Percentiles rank a stretch among this genome's conserved stretches.
These are phyloP conservation scores for Triplophysa tibetana DNA, from an alignment of 2,113 vertebrate genomes.

Conservation along the genomic window DNA sequence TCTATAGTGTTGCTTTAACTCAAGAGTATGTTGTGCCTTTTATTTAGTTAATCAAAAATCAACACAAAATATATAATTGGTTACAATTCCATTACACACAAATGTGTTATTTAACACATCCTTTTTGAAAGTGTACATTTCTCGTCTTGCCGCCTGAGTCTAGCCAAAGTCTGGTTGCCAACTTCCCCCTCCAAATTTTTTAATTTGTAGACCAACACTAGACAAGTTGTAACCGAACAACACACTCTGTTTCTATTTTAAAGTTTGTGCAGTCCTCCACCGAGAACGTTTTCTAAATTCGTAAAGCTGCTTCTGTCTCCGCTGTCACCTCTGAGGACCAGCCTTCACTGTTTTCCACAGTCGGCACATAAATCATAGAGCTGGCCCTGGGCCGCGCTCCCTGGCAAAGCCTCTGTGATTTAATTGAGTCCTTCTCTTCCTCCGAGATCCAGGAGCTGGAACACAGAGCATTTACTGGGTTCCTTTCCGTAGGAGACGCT, in stretches of 20 bases:
- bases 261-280: not conserved
- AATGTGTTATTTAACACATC: too few relatives aligned
- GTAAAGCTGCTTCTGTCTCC: not conserved
- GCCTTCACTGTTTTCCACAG: conserved; percentile 25
- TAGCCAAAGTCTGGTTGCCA: not conserved
- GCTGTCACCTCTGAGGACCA: conserved; percentile 12
- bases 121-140: too few relatives aligned
- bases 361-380: conserved; percentile 33
- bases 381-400: conserved; percentile 27
- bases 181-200: not conserved
- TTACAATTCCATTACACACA: too few relatives aligned
- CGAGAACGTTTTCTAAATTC: not conserved
- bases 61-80: too few relatives aligned
- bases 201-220: conserved; percentile 23
- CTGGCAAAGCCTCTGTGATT: conserved; percentile 39
- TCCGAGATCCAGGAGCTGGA: conserved; percentile 19
- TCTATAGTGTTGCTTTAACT: too few relatives aligned
- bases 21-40: too few relatives aligned
- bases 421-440: conserved; percentile 39
- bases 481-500: conserved; percentile 28
- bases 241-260: not conserved
- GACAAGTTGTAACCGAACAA: not conserved
- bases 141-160: too few relatives aligned
- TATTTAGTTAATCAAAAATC: too few relatives aligned
- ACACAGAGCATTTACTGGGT: conserved; percentile 2